A percentile compares a stretch with the other conserved stretches of the same genome.
phyloP scores from a whole-genome alignment of 1,140 invertebrate genomes.

The Zaprionus taronus region DNA sequence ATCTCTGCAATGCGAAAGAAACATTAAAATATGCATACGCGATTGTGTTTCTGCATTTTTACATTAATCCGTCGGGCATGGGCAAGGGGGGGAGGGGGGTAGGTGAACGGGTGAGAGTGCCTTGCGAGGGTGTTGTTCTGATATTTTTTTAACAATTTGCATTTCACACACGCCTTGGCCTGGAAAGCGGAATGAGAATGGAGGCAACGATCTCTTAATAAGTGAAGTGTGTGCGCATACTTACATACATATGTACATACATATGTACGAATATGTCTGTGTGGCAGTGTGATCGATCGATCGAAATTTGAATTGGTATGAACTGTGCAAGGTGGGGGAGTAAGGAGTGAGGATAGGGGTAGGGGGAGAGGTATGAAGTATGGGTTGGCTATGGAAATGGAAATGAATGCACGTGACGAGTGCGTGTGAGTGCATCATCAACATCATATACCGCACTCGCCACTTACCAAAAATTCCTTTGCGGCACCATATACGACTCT shows the following conservation, averaged over 20 bases:
- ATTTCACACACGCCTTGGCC: slow-evolving; percentile 77
- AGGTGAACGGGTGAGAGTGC: background rate
- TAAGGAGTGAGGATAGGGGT: background rate
- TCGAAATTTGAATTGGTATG: slow-evolving; percentile 36
- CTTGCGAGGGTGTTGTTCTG: slow-evolving; percentile 69
- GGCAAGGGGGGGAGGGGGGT: background rate
- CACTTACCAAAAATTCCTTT: slow-evolving; percentile 69
- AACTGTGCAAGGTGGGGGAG: background rate
- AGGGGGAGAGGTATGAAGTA: background rate
- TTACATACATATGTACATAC: background rate
- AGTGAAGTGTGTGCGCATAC: slow-evolving; percentile 4
- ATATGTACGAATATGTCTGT: slow-evolving; percentile 19
- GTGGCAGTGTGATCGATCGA: slow-evolving; percentile 52
- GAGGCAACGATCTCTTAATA: slow-evolving; percentile 72
- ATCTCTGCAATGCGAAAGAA: slow-evolving; percentile 43
- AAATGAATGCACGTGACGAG: slow-evolving; percentile 64
- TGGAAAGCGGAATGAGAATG: slow-evolving; percentile 69
- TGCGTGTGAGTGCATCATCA: slow-evolving; percentile 48
- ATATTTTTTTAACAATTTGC: slow-evolving; percentile 54
- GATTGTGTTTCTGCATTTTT: slow-evolving; percentile 43
- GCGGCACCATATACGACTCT: slow-evolving; percentile 56
- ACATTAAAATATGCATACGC: slow-evolving; percentile 59
- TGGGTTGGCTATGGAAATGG: slow-evolving; percentile 29
- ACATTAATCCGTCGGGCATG: slow-evolving; percentile 43
- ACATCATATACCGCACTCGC: slow-evolving; percentile 20